Evolutionary conservation across 2,888 invertebrate species (phyloP).

Genomic region (Euzophera pinguis): DNA sequence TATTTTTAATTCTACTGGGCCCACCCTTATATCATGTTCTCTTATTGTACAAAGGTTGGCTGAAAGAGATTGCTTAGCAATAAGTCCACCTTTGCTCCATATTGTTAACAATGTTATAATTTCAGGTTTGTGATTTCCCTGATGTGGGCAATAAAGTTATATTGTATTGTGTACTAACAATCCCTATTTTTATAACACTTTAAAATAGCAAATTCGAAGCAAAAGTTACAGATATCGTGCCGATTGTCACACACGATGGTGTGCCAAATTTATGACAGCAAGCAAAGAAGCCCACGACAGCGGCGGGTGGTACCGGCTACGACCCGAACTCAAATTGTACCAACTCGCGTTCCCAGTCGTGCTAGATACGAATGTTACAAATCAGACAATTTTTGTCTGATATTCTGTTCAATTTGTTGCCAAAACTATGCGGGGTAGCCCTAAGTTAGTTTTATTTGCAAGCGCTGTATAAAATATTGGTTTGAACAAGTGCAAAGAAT

Average conservation of each 20-base stretch:
- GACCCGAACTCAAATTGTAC: background rate
- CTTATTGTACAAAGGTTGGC: too few relatives aligned
- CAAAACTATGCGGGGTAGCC: slow-evolving; percentile 19
- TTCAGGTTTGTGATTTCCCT: too few relatives aligned
- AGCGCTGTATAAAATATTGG: background rate
- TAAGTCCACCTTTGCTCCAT: too few relatives aligned
- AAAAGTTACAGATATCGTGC: background rate
- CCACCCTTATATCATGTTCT: too few relatives aligned
- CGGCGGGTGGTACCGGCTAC: background rate
- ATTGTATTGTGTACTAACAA: too few relatives aligned
- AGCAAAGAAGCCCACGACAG: background rate
- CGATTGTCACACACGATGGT: background rate
- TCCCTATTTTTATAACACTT: background rate
- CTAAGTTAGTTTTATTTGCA: background rate
- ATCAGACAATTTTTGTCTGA: background rate
- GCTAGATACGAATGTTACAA: background rate
- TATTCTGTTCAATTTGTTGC: background rate
- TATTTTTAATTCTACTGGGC: too few relatives aligned
- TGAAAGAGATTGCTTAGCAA: too few relatives aligned
- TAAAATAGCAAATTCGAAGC: background rate
- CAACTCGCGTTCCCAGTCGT: background rate
- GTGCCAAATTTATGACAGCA: background rate
- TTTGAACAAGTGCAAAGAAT: too few relatives aligned
- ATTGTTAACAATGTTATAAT: too few relatives aligned
- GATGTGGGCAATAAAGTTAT: too few relatives aligned